phyloP scores from a whole-genome alignment of 2,888 invertebrate species.

The Leptinotarsa tumamoca region DNA sequence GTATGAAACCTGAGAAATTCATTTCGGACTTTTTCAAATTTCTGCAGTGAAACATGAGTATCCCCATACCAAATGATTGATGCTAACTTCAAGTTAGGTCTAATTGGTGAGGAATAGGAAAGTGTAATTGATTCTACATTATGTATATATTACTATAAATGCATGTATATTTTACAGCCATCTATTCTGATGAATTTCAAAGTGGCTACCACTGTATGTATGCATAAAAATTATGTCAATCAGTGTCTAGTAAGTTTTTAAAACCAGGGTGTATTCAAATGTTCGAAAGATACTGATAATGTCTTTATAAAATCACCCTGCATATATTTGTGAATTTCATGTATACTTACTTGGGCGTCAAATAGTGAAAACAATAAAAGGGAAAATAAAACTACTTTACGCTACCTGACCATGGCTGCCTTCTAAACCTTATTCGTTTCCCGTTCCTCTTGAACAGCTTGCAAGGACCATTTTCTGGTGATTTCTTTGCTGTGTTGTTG shows the following conservation, averaged over 20 bases:
- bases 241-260: neutral
- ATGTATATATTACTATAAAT: no score
- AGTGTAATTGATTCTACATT: no score
- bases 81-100: no score
- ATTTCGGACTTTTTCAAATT: no score
- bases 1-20: no score
- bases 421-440: conserved; percentile 86
- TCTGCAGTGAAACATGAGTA: no score
- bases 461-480: conserved; percentile 79
- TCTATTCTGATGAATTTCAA: no score
- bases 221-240: neutral
- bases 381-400: conserved; percentile 37
- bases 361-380: conserved; percentile 25
- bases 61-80: no score
- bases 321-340: conserved; percentile 32
- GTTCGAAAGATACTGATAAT: conserved; percentile 16
- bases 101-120: no score
- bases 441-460: conserved; percentile 89
- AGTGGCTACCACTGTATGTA: neutral
- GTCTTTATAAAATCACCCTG: conserved; percentile 41
- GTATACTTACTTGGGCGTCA: conserved; percentile 42
- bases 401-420: conserved; percentile 91
- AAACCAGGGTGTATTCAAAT: conserved; percentile 10
- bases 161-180: no score
- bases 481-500: conserved; percentile 75